Evolutionary conservation across 23 tunicate genomes (phyloP).

Genomic region (Oikopleura dioica): DNA sequence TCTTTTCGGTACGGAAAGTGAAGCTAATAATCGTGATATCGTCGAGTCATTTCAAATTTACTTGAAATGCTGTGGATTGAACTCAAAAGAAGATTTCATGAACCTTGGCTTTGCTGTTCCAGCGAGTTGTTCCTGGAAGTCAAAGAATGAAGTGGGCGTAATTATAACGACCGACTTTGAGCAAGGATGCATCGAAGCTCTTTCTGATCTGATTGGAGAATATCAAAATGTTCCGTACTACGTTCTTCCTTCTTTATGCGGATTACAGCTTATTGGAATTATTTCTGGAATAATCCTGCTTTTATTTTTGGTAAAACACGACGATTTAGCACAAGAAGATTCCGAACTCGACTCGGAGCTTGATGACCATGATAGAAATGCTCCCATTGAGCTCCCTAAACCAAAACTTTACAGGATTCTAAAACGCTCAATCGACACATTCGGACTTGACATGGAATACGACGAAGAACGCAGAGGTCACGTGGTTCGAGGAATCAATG

Average conservation of each 20-base stretch:
- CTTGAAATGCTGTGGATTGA: background rate
- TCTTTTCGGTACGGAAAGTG: background rate
- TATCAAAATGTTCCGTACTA: background rate
- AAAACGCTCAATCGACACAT: constrained; percentile 15
- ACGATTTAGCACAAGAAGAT: constrained; percentile 6
- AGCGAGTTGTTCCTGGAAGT: background rate
- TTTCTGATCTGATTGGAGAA: background rate
- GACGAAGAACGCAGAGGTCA: constrained; percentile 33
- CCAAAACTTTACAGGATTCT: constrained; percentile 50
- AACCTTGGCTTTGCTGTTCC: background rate
- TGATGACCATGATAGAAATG: background rate
- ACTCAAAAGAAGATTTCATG: background rate
- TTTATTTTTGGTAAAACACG: background rate
- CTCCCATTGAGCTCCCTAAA: constrained; percentile 26
- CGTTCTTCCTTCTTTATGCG: background rate
- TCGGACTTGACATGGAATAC: constrained; percentile 35
- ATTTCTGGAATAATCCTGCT: background rate
- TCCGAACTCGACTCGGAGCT: background rate
- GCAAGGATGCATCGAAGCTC: background rate
- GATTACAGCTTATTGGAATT: background rate
- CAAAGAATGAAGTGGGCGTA: background rate
- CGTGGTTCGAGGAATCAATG: constrained; percentile 21
- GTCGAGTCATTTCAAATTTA: background rate
- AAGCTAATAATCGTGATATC: background rate
- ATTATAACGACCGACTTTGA: background rate